Base-by-base conservation (phyloP, 2,888 invertebrate species). In the Embidobia sp. region DNA sequence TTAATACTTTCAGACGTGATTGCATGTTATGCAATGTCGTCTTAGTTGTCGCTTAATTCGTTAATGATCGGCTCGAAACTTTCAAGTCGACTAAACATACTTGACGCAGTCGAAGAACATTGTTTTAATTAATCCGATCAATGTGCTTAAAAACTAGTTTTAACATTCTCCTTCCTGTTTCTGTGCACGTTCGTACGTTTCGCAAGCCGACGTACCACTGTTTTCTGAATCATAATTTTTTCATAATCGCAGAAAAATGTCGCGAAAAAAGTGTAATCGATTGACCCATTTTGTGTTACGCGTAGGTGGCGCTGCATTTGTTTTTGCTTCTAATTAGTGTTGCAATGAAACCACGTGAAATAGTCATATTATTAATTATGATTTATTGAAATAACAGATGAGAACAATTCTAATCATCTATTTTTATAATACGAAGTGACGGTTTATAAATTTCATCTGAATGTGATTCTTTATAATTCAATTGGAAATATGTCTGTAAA, bases 91-190 rank as follows among this genome's bases (percentile, higher is more conserved):
- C 61, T 63, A 63, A 49, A 29, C 61, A 37, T 31, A 48, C 59
- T 44, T 19, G 33, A 35, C 16, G 16, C 35, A 63, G 48, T 35
- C 61, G 22, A 63, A 10, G 11, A 29, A 63, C 61, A 63, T 37
- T 63, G 48, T 49, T 63, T 63, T 48, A 63, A 63, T 63, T 63
- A 63, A 49, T 63, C 22, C 61, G 61, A 49, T 63, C 37, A 63
- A 19, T 63, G 18, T 18, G 61, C 37, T 63, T 63, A 37, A 48
- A 63, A 63, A 63, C 61, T 40, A 26, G 53, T 53, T 66, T 27
- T 16, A 27, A 18, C 18, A 15, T 33, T 33, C n/a, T n/a, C 10
- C 6, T 3, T 3, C 26, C 46, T 49, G 40, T 40, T 37, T 26
- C 35, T 16, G 5, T 22, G 6, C 27, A 10, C 15, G 18, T 31